These are phyloP conservation scores for Macrostomum lignano DNA, from an alignment of 1,140 invertebrate genomes.

Conservation along the genomic window DNA sequence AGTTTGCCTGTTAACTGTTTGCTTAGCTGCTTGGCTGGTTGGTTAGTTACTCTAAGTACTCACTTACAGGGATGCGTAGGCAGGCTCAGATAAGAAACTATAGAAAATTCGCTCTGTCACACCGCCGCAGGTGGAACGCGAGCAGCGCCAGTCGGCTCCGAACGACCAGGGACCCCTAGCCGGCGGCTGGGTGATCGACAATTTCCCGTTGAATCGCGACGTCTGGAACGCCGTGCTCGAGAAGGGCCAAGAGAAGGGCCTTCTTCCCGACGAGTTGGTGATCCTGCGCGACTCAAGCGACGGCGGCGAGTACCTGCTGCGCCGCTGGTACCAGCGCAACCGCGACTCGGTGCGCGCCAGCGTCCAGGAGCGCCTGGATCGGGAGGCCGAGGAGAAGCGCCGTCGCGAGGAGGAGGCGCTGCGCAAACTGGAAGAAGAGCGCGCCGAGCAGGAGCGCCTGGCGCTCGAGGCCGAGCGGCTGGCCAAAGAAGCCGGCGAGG, in stretches of 20 bases:
- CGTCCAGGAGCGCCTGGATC: constrained; percentile 10
- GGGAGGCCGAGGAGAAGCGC: constrained; percentile 11
- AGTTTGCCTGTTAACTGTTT: too few species aligned
- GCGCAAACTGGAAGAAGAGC: too few species aligned
- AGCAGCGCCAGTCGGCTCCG: too few species aligned
- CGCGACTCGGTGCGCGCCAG: too few species aligned
- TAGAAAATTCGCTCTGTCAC: constrained; percentile 12
- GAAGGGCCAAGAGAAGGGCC: constrained; percentile 10
- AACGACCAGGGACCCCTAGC: not conserved
- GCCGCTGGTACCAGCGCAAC: not conserved
- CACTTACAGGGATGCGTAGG: too few species aligned
- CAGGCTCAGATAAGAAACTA: too few species aligned
- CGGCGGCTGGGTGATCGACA: constrained; percentile 26
- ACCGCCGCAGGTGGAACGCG: constrained; percentile 14
- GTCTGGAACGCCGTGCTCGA: constrained; percentile 21
- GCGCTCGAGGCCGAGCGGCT: too few species aligned
- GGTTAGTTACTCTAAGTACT: too few species aligned
- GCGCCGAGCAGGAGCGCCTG: too few species aligned
- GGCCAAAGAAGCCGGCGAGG: too few species aligned
- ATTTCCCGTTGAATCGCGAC: constrained; percentile 22
- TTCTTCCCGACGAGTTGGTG: constrained; percentile 6
- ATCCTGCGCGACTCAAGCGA: not conserved
- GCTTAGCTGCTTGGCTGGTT: too few species aligned
- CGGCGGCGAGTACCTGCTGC: not conserved
- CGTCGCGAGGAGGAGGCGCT: constrained; percentile 12